Base-by-base conservation (phyloP, 2,888 invertebrate species). In the Pyrrhia umbra region DNA sequence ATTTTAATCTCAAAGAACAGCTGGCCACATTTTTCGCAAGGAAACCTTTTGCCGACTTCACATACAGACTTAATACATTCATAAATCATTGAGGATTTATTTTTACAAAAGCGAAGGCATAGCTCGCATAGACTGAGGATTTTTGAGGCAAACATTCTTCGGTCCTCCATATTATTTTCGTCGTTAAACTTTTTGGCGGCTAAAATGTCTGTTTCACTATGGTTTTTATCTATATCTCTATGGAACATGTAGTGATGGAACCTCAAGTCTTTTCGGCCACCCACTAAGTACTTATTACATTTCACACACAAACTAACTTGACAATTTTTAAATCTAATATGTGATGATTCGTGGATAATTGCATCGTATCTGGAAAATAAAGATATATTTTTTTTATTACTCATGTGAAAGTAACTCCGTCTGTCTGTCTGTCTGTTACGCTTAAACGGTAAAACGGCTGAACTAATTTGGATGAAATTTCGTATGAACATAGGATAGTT, bases 281-380 rank as follows among this genome's bases (percentile, higher is more conserved):
- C 84, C 0, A 74, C 16, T 0, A 89, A 67, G 54, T 81, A 88
- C 8, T 78, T 62, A 6, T 88, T 86, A 52, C 89, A 89, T 1
- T 76, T 45, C 0, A 56, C 50, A 50, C 90, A 90, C 0, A 85
- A 37, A 0, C 62, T 61, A 0, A 80, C n/a, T 64, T 68, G 55
- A 27, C 59, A 2, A 60, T 76, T 49, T 13, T 72, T 71, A 1
- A 82, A 37, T 5, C 1, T 30, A 2, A 88, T 66, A n/a, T 90
- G 90, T 0, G 27, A n/a, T 0, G 76, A 43, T 34, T 90, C 86
- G 16, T 90, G 90, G 2, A 79, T 56, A 9, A 88, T 80, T 0
- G 82, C 59, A 0, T 81, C 64, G 18, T 80, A 87, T 47, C 90
- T 90, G 88, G 1, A 84, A 86, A 21, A 15, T 6, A 8, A 64